A percentile compares a stretch with the other conserved stretches of the same genome.
Conservation (phyloP, 2,888 invertebrate genomes). For the Coenonympha arcania region DNA sequence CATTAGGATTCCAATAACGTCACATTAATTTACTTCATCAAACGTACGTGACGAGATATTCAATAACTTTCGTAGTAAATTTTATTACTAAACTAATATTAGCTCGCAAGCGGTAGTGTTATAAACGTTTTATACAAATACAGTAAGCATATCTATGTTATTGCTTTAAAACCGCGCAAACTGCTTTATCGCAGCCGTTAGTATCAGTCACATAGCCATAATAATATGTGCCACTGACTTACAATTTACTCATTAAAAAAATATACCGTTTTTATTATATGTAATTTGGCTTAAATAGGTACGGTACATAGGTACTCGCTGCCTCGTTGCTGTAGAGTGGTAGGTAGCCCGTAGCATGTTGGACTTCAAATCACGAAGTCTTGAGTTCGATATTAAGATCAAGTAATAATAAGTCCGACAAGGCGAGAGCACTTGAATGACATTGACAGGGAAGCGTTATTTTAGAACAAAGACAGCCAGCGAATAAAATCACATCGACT, state of each 20-base stretch:
- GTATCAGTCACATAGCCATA: constrained; percentile 36
- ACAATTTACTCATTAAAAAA: constrained; percentile 26
- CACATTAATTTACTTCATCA: constrained; percentile 3
- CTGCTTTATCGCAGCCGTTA: constrained; percentile 30
- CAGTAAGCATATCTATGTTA: constrained; percentile 1
- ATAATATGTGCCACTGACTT: constrained; percentile 29
- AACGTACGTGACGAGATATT: constrained; percentile 10
- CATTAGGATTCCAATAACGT: background rate
- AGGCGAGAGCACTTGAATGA: no score
- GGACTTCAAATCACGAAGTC: no score
- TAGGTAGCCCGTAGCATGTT: no score
- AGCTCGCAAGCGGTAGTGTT: constrained; percentile 1
- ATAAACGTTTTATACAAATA: constrained; percentile 11
- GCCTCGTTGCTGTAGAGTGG: no score
- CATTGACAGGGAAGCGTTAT: no score
- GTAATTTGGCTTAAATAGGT: constrained; percentile 27
- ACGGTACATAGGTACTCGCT: no score
- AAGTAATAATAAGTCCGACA: no score
- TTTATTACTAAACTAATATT: constrained; percentile 10
- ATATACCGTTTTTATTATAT: constrained; percentile 29
- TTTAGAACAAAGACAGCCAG: no score
- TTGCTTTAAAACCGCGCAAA: constrained; percentile 23
- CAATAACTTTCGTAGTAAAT: constrained; percentile 7
- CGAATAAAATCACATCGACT: no score
- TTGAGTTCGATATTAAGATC: no score